A percentile compares a stretch with the other conserved stretches of the same genome.
Conservation (phyloP, 2,888 invertebrate genomes). For the Spialia ferax region DNA sequence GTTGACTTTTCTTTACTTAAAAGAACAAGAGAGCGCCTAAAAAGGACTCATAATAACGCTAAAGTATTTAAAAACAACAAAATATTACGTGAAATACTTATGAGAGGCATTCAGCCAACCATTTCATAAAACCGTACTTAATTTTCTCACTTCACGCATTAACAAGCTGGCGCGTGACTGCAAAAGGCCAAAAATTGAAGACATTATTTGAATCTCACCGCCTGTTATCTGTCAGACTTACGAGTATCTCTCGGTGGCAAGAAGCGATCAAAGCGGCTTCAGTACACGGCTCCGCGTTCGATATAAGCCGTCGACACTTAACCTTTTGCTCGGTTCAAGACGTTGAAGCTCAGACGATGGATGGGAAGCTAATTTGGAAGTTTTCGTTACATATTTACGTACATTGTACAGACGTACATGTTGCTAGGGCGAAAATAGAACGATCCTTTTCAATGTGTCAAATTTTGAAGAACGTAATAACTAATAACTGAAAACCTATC, state of each 20-base stretch:
- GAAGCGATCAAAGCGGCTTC: conserved; percentile 10
- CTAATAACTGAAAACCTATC: no score
- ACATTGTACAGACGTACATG: background rate
- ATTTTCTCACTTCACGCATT: no score
- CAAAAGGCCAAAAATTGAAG: background rate
- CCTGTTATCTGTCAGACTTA: conserved; percentile 11
- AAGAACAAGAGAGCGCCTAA: no score
- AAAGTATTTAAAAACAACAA: no score
- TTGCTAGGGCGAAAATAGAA: background rate
- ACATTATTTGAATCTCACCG: conserved; percentile 4
- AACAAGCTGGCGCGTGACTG: background rate
- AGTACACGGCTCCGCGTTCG: background rate
- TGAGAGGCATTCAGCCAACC: no score
- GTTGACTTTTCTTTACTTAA: no score
- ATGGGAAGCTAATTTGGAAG: conserved; percentile 1
- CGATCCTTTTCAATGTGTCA: background rate
- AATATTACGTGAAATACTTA: no score
- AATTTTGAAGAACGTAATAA: no score
- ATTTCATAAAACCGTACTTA: no score
- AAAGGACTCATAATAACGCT: no score
- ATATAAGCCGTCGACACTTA: conserved; percentile 9
- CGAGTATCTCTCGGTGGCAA: background rate
- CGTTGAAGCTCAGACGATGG: background rate
- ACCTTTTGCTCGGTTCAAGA: conserved; percentile 9
- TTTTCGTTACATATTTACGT: background rate